Evolutionary conservation across 2,888 invertebrate species (phyloP), one percentile per base, ranked within the genome.

Genomic region (Tenthredo livida): DNA sequence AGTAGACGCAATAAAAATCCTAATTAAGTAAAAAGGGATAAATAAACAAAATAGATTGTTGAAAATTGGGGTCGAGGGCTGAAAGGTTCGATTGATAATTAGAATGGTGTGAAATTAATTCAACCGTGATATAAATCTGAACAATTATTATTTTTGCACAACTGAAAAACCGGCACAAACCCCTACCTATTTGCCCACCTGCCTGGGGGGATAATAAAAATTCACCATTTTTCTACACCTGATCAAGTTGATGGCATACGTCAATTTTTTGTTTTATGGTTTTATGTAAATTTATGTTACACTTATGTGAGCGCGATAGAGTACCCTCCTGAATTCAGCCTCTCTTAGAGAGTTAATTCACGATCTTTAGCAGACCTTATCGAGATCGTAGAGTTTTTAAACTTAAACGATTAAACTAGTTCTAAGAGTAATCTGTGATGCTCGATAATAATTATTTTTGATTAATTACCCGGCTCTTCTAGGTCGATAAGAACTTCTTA

Each of bases 391-490:
- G 15, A 70, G 25, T 70, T 70, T 70, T 70, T 33, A 25, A 70
- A 29, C 33, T 70, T 37, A 12, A 37, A 15, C 70, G n/a, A 70
- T 70, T 70, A 33, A 70, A 70, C 37, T 70, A 70, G 70, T 37
- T 70, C 37, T 70, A n/a, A 72, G 40, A 72, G 37, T 72, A 72
- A 17, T 72, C 40, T 72, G 37, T 25, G 61, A 29, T 12, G 25
- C 21, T 61, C 15, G 25, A 61, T 29, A 29, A 61, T 61, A 6
- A 54, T 54, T 61, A 61, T 61, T 61, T 61, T 25, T 61, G 21
- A 25, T 29, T 61, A 61, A 61, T 61, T 61, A 12, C 25, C 61
- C 54, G 58, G 21, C 21, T 61, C 25, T 21, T 9, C 9, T 61
- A 10, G 25, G 54, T 29, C 21, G 61, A 61, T 61, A 29, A 61